Base-by-base conservation (phyloP, 2,113 vertebrate genomes). In the Osmerus mordax region DNA sequence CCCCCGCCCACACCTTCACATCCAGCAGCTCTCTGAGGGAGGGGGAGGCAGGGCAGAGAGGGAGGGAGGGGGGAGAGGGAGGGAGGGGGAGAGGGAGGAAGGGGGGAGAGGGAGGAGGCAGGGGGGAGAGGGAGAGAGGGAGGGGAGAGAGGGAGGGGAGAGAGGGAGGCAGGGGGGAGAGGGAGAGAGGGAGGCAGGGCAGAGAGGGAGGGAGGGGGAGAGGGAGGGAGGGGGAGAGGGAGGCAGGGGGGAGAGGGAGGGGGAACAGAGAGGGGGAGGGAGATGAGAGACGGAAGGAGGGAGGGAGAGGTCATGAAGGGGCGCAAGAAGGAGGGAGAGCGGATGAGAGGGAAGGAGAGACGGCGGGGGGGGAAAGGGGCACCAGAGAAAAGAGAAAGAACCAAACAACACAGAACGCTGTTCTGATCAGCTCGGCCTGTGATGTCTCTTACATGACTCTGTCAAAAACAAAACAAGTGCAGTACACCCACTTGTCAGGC, bases 401-500 rank as follows among this genome's bases (percentile, higher is more conserved):
- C 41, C 7, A 11, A 47, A 47, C 41, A 47, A 47, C 7, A 5
- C 41, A 47, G 41, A 47, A 47, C 2, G 41, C 9, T 11, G 41
- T 12, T 47, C 41, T 2, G 41, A 8, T 47, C 41, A 5, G 32
- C 32, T 7, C 6, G 41, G 9, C 41, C 41, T 47, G 41, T 47
- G 2, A 47, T 47, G 9, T 47, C 41, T 12, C 41, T 11, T 7
- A 47, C 41, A 47, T 1, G 8, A 47, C 41, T 41, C 36, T 47
- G 41, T 47, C 41, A 47, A 12, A 9, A 47, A 2, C 41, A 47
- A 12, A 47, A 9, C 41, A 9, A 47, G 9, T 5, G 7, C 41
- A 11, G 41, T 7, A 9, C 12, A 71, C 87, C 67, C 86, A 91
- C 91, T 85, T 89, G 51, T 90, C 90, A 53, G 85, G 78, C 14